Percentiles rank a stretch among this genome's conserved stretches.
These are phyloP conservation scores for Tetraneura akinire DNA, from an alignment of 1,140 invertebrate species.

Conservation along the genomic window DNA sequence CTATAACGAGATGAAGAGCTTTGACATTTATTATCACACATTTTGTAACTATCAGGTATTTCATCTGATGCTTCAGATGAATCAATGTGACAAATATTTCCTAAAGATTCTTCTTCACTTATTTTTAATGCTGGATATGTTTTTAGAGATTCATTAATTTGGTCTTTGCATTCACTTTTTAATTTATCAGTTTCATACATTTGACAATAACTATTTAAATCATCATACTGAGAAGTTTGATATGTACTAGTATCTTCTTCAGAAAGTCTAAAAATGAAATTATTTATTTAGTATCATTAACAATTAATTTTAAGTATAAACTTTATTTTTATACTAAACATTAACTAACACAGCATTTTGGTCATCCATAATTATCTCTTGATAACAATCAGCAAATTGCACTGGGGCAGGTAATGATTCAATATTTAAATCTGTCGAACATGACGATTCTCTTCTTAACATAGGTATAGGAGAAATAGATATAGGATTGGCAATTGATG, in stretches of 20 bases:
- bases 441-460: constrained; percentile 67
- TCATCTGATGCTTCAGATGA: constrained; percentile 76
- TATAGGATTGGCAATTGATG: constrained; percentile 53
- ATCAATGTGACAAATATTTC: constrained; percentile 73
- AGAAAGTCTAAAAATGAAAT: constrained; percentile 3
- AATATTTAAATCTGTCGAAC: constrained; percentile 61
- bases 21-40: constrained; percentile 25
- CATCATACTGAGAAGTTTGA: constrained; percentile 47
- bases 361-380: constrained; percentile 52
- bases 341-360: constrained; percentile 31
- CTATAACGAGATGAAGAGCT: constrained; percentile 18
- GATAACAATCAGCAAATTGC: constrained; percentile 58
- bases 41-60: constrained; percentile 54
- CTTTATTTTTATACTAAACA: neutral
- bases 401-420: constrained; percentile 58
- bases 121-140: constrained; percentile 53
- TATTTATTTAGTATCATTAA: neutral
- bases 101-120: constrained; percentile 54
- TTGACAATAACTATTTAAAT: constrained; percentile 46
- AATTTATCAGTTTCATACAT: constrained; percentile 41
- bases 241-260: constrained; percentile 48
- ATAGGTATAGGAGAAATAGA: constrained; percentile 69
- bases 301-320: neutral
- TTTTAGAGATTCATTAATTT: constrained; percentile 29
- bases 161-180: constrained; percentile 36